Percentiles rank a stretch among this genome's conserved stretches.
Evolutionary conservation across 1,140 invertebrate species (phyloP).

Genomic region (Polypedilum pembai): DNA sequence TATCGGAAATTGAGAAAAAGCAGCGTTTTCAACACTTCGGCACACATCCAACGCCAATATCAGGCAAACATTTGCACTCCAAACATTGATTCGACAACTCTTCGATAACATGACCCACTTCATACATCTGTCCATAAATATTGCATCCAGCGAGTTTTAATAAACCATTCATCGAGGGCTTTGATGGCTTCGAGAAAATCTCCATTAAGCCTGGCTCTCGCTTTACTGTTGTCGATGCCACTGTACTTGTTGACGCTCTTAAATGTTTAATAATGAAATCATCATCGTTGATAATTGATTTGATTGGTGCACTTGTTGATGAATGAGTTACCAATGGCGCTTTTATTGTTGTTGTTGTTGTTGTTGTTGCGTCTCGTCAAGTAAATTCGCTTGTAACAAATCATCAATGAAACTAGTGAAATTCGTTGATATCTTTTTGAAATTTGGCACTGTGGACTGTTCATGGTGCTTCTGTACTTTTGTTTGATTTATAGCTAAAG

Average conservation of each 20-base stretch:
- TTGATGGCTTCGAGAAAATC: conserved; percentile 25
- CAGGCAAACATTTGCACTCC: conserved; percentile 72
- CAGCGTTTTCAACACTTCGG: conserved; percentile 52
- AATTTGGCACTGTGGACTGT: not conserved
- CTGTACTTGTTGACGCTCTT: not conserved
- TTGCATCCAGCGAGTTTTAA: conserved; percentile 82
- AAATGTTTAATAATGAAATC: conserved; percentile 24
- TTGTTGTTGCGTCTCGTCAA: not conserved
- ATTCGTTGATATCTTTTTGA: conserved; percentile 23
- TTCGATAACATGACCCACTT: conserved; percentile 71
- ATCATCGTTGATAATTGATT: conserved; percentile 22
- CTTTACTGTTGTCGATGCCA: conserved; percentile 14
- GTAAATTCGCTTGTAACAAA: not conserved
- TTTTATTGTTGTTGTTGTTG: not conserved
- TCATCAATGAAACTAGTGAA: conserved; percentile 17
- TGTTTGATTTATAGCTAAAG: conserved; percentile 22
- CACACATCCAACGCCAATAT: conserved; percentile 77
- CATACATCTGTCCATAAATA: conserved; percentile 85
- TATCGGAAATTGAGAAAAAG: not conserved
- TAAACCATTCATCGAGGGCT: conserved; percentile 42
- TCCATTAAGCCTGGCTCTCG: not conserved
- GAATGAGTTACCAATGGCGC: not conserved
- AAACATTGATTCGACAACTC: conserved; percentile 75
- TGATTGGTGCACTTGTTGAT: not conserved
- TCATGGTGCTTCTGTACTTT: not conserved